Percentiles rank a stretch among this genome's conserved stretches.
Conservation (phyloP, 2,888 invertebrate species). For the Halictus ligatus region DNA sequence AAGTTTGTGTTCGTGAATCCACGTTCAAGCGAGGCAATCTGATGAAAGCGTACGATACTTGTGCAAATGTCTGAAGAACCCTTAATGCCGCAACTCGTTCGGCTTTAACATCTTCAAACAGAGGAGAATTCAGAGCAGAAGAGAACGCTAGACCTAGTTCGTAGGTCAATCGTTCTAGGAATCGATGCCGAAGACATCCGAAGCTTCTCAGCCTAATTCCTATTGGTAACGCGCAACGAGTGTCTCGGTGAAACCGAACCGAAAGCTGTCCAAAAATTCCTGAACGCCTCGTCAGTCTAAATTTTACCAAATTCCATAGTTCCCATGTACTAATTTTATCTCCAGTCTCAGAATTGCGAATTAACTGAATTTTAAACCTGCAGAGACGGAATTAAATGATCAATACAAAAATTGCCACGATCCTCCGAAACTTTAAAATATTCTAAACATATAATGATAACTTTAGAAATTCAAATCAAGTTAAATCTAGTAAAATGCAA, state of each 20-base stretch:
- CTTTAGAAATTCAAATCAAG: too few species aligned
- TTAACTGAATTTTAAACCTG: too few species aligned
- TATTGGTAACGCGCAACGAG: not conserved
- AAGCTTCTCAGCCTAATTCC: conserved; percentile 55
- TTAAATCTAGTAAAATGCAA: too few species aligned
- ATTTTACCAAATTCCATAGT: not conserved
- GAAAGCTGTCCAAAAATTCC: not conserved
- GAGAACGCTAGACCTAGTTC: conserved; percentile 49
- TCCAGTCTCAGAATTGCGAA: too few species aligned
- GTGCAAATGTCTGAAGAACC: not conserved
- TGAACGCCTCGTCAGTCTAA: not conserved
- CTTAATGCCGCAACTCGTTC: not conserved
- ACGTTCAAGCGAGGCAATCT: not conserved
- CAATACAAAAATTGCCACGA: too few species aligned
- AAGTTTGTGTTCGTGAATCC: too few species aligned
- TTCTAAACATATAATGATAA: too few species aligned
- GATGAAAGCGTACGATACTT: not conserved
- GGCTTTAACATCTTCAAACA: conserved; percentile 12
- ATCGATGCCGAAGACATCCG: conserved; percentile 51
- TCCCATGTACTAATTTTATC: too few species aligned
- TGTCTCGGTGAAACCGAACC: not conserved
- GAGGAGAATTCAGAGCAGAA: conserved; percentile 29
- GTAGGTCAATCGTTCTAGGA: conserved; percentile 40
- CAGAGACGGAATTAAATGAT: too few species aligned
- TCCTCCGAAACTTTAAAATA: too few species aligned